Base-by-base conservation (phyloP, 1,140 invertebrate genomes). In the Bicyclus anynana region DNA sequence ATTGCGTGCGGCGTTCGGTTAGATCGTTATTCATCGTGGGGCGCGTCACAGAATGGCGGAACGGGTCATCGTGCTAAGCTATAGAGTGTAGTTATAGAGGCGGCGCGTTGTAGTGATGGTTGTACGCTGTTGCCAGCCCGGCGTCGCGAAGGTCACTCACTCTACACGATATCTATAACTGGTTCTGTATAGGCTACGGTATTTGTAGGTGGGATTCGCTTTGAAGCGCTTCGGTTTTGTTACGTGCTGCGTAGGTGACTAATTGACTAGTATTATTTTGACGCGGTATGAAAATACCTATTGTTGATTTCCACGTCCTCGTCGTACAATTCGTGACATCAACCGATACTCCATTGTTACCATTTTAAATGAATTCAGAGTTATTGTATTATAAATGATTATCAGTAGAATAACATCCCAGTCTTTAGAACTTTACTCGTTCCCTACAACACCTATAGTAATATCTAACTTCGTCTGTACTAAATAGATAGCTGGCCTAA, bases 31-130 rank as follows among this genome's bases (percentile, higher is more conserved):
- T 50, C 37, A 16, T 42, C 38, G 20, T 49, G 40, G 55, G 70
- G 75, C 74, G 76, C 80, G 80, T 80, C 77, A 78, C 77, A 71
- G 69, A 67, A 74, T 68, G 72, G 72, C 73, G 74, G 68, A 63
- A 40, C 76, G 66, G 79, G 77, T 82, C 79, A 82, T 81, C 78
- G 78, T 79, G 72, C 76, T 76, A 72, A 76, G 65, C 69, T 54
- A 37, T 61, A 53, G 20, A 56, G 53, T 67, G 54, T 65, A 65
- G 38, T 35, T 72, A 60, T 59, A 62, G 37, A 35, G 56, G 14
- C 17, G 23, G 23, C 23, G 23, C 23, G 6, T 16, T 17, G 37
- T 40, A 17, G 37, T 40, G 21, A 20, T 48, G 29, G 61, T 64
- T 54, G 60, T 72, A 72, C 64, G 49, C 60, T 72, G 75, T 77